Conservation (phyloP, 2,888 invertebrate species). For the Leptinotarsa peninsularis region DNA sequence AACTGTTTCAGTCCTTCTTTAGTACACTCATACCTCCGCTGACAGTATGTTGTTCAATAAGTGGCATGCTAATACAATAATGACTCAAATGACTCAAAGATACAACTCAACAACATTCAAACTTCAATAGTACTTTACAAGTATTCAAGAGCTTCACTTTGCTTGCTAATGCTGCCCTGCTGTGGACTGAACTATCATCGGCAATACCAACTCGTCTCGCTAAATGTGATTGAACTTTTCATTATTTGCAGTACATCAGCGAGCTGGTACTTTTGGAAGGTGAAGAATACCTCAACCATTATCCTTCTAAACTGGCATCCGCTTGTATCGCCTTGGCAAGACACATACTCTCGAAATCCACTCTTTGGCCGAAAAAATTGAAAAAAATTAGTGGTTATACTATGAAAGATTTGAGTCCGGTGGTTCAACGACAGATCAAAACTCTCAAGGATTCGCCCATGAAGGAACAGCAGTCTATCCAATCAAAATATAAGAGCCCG, state of each 20-base stretch:
- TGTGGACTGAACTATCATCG: too few species aligned
- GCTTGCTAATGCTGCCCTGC: too few species aligned
- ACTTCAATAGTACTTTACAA: too few species aligned
- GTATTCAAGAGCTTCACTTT: too few species aligned
- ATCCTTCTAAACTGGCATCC: slow-evolving; percentile 63
- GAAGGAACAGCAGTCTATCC: slow-evolving; percentile 69
- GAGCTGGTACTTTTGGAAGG: slow-evolving; percentile 63
- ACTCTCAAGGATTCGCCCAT: slow-evolving; percentile 67
- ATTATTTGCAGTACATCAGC: slow-evolving; percentile 55
- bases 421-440: slow-evolving; percentile 67
- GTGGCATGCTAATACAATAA: too few species aligned
- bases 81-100: too few species aligned
- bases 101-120: too few species aligned
- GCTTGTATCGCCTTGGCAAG: slow-evolving; percentile 60
- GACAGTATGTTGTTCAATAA: too few species aligned
- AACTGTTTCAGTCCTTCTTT: too few species aligned
- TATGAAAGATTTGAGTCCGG: slow-evolving; percentile 67
- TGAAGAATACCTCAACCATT: slow-evolving; percentile 56
- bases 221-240: background rate
- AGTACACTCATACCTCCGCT: too few species aligned
- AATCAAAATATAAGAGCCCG: slow-evolving; percentile 69
- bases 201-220: too few species aligned
- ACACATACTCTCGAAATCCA: slow-evolving; percentile 54
- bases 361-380: slow-evolving; percentile 65
- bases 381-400: slow-evolving; percentile 66